phyloP scores from a whole-genome alignment of 2,113 vertebrate species.

The Hippolais icterina region DNA sequence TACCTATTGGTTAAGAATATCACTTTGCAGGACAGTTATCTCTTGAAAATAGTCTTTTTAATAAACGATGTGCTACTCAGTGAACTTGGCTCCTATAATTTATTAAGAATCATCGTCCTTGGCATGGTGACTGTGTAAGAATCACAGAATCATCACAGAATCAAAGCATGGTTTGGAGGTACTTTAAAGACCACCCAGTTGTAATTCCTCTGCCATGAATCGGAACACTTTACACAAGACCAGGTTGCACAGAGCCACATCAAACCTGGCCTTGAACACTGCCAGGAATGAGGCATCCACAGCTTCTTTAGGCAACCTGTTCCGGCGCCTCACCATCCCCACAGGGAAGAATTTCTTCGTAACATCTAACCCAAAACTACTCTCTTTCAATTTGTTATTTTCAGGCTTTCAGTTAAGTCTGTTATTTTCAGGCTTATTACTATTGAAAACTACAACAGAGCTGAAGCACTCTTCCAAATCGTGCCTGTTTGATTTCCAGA shows the following conservation, averaged over 20 bases:
- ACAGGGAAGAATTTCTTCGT: neutral
- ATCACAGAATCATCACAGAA: neutral
- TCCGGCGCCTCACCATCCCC: neutral
- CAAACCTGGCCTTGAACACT: neutral
- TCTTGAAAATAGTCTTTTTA: neutral
- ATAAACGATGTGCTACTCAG: neutral
- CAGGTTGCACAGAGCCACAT: neutral
- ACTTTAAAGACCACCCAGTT: neutral
- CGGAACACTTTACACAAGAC: neutral
- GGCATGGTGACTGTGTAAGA: neutral
- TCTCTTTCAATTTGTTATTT: neutral
- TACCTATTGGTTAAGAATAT: neutral
- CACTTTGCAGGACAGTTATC: rapidly evolving
- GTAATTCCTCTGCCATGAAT: neutral
- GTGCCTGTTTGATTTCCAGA: rapidly evolving
- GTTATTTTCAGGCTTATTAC: neutral
- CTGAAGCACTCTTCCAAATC: neutral
- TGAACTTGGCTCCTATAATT: neutral
- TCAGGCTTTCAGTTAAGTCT: neutral
- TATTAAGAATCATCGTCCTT: neutral
- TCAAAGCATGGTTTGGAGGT: neutral
- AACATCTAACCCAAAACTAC: neutral
- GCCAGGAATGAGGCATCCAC: neutral
- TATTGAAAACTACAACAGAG: neutral
- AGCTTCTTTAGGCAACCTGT: neutral